phyloP scores from a whole-genome alignment of 2,888 invertebrate species.

The Callyntrura sp. region DNA sequence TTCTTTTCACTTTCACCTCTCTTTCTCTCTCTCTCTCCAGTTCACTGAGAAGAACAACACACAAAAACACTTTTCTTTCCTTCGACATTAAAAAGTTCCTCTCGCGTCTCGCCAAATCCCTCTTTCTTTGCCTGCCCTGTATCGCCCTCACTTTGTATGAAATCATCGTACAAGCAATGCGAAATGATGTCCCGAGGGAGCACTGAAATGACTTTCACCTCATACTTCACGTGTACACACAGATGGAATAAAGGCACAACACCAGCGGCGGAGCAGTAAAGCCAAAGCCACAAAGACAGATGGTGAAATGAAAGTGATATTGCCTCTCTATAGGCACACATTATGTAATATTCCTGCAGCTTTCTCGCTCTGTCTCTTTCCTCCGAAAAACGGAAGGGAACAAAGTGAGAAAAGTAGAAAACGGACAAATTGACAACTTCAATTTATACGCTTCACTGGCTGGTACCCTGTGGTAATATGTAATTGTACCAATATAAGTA shows the following conservation, averaged over 20 bases:
- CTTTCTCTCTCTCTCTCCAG: neutral
- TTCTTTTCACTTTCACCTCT: neutral
- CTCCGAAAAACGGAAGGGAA: neutral
- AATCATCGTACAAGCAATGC: constrained; percentile 61
- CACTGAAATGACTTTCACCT: constrained; percentile 69
- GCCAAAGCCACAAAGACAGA: constrained; percentile 55
- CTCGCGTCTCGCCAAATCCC: neutral
- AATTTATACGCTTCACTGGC: constrained; percentile 4
- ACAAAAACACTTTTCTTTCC: constrained; percentile 41
- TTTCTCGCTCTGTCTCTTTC: neutral
- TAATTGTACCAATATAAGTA: too few relatives aligned
- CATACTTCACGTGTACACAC: neutral
- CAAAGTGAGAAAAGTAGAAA: neutral
- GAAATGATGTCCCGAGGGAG: constrained; percentile 70
- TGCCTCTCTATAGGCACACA: constrained; percentile 9
- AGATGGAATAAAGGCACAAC: neutral
- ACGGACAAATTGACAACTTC: constrained; percentile 24
- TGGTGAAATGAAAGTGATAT: constrained; percentile 61
- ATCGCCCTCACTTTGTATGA: constrained; percentile 11
- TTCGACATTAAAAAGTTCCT: constrained; percentile 47
- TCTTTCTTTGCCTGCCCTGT: constrained; percentile 9
- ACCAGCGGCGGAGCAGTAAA: neutral
- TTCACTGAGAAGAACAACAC: neutral
- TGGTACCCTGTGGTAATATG: too few relatives aligned
- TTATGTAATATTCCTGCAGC: neutral